A percentile compares a stretch with the other conserved stretches of the same genome.
phyloP scores from a whole-genome alignment of 1,140 invertebrate genomes.

The Microplitis demolitor region DNA sequence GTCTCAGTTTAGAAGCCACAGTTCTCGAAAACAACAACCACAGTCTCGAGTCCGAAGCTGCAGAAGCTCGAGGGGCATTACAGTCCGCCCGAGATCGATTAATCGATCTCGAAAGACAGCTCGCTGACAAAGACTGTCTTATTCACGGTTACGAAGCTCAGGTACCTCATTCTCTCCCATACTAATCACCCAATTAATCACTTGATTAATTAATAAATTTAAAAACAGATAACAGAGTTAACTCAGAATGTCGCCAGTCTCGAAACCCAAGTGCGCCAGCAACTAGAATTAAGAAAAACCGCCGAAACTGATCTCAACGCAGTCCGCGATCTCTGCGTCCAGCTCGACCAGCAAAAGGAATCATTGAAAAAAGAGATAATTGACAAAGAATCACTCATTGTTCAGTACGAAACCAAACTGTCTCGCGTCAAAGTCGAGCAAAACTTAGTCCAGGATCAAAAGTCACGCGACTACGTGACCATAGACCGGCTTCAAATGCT shows the following conservation, averaged over 20 bases:
- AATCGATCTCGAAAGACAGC: constrained; percentile 60
- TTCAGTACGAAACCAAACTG: constrained; percentile 57
- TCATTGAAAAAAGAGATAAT: constrained; percentile 51
- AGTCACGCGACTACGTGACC: constrained; percentile 57
- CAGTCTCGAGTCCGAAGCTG: constrained; percentile 72
- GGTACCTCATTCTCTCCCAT: constrained; percentile 43
- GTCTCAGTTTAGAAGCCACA: constrained; percentile 72
- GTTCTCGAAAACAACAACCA: constrained; percentile 75
- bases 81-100: constrained; percentile 62
- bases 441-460: constrained; percentile 53
- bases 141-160: constrained; percentile 64
- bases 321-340: constrained; percentile 61
- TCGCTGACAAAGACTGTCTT: constrained; percentile 60
- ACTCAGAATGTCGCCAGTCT: constrained; percentile 62
- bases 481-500: constrained; percentile 61
- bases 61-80: constrained; percentile 65
- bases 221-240: constrained; percentile 61
- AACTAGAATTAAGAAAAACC: constrained; percentile 48
- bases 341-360: constrained; percentile 64
- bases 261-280: constrained; percentile 61
- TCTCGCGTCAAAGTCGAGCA: constrained; percentile 50
- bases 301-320: constrained; percentile 58
- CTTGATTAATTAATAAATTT: too few species aligned
- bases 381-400: constrained; percentile 50
- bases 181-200: too few species aligned